A percentile compares a stretch with the other conserved stretches of the same genome.
Evolutionary conservation across 2,797 vertebrate genomes (phyloP).

Genomic region (Pristis pectinata): DNA sequence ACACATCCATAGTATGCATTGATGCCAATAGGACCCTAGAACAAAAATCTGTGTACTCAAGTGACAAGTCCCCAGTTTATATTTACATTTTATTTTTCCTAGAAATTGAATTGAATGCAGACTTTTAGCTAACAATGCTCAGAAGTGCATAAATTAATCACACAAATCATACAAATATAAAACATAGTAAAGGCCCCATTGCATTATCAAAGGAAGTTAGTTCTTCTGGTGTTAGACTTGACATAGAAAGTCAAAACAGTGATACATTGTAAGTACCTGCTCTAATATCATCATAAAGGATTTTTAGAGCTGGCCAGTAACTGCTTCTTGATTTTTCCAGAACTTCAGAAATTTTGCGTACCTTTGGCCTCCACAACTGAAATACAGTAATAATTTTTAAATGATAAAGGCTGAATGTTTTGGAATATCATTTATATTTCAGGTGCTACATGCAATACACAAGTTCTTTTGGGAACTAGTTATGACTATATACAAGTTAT

Average conservation of each 20-base stretch:
- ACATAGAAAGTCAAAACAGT: neutral
- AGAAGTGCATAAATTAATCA: neutral
- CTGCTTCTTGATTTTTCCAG: conserved; percentile 58
- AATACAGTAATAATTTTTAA: neutral
- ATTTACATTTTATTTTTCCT: too few relatives aligned
- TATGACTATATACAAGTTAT: neutral
- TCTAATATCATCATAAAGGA: conserved; percentile 48
- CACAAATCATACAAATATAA: neutral
- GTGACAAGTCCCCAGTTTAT: too few relatives aligned
- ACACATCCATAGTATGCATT: too few relatives aligned
- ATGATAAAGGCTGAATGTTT: neutral
- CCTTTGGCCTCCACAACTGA: conserved; percentile 54
- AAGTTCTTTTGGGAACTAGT: neutral
- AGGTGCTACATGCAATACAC: neutral
- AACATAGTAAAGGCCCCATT: too few relatives aligned
- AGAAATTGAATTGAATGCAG: too few relatives aligned
- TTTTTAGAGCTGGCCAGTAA: conserved; percentile 57
- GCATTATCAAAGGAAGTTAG: too few relatives aligned
- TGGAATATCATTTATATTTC: neutral
- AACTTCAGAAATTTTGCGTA: conserved; percentile 51
- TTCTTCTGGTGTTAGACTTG: neutral
- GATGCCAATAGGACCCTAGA: too few relatives aligned
- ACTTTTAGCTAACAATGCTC: neutral
- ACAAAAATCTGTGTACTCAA: too few relatives aligned
- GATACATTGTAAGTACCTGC: conserved; percentile 48